Conservation (phyloP, 1,140 invertebrate genomes). For the Cephus cinctus region DNA sequence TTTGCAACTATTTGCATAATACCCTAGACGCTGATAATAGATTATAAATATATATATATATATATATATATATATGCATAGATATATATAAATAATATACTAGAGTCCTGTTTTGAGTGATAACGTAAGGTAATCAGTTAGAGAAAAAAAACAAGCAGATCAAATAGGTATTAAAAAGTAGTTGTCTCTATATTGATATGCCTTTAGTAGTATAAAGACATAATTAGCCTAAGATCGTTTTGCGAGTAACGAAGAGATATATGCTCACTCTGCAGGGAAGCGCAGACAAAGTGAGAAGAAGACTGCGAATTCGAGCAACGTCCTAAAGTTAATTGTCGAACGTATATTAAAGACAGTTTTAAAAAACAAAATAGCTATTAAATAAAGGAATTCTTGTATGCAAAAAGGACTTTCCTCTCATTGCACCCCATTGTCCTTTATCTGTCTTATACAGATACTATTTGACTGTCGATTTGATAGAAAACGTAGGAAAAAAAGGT, state of each 20-base stretch:
- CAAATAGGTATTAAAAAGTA: conserved; percentile 20
- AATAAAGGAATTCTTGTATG: neutral
- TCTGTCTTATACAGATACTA: too few species aligned
- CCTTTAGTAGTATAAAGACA: conserved; percentile 34
- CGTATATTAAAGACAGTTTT: neutral
- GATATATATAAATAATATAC: conserved; percentile 16
- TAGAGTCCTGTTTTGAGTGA: conserved; percentile 40
- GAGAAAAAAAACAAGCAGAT: conserved; percentile 19
- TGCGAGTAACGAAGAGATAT: conserved; percentile 12
- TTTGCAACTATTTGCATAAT: too few species aligned
- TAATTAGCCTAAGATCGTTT: conserved; percentile 6
- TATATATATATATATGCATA: conserved; percentile 13
- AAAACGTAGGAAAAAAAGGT: conserved; percentile 1
- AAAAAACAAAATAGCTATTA: conserved; percentile 14
- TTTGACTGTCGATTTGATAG: too few species aligned
- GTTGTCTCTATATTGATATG: conserved; percentile 34
- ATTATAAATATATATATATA: too few species aligned
- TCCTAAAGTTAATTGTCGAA: conserved; percentile 9
- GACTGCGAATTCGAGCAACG: conserved; percentile 42
- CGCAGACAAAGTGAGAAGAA: conserved; percentile 34
- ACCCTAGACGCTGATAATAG: too few species aligned
- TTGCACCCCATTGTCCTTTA: neutral
- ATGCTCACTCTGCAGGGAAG: conserved; percentile 35
- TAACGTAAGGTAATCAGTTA: conserved; percentile 37
- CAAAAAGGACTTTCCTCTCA: neutral